These are phyloP conservation scores for Drosophila dives DNA, from an alignment of 2,888 invertebrate species.

Conservation along the genomic window DNA sequence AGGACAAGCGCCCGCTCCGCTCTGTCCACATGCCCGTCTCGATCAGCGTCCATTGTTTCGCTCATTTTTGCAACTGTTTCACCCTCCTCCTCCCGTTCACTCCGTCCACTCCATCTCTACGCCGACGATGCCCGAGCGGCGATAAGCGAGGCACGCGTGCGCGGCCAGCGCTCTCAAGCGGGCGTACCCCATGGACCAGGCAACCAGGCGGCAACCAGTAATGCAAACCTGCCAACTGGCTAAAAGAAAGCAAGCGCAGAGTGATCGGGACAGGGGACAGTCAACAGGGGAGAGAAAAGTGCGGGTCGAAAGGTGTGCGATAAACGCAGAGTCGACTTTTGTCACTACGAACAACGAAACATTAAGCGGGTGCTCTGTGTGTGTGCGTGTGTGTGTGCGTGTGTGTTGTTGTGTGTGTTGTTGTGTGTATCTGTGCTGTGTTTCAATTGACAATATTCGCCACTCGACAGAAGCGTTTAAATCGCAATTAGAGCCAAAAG, in stretches of 20 bases:
- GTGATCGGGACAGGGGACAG: neutral
- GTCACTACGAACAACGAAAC: conserved; percentile 43
- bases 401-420: neutral
- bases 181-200: conserved; percentile 38
- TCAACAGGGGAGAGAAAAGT: conserved; percentile 35
- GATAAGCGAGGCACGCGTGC: conserved; percentile 66
- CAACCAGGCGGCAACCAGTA: neutral
- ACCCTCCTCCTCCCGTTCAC: conserved; percentile 4
- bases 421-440: neutral
- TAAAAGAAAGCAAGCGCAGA: neutral
- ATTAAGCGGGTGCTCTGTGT: conserved; percentile 63
- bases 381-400: neutral
- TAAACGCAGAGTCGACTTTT: conserved; percentile 55
- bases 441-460: conserved; percentile 56
- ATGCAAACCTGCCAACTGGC: conserved; percentile 2
- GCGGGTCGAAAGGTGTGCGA: conserved; percentile 77
- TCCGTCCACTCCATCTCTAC: conserved; percentile 6
- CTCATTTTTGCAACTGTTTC: conserved; percentile 71
- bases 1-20: conserved; percentile 38
- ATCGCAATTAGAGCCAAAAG: conserved; percentile 66
- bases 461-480: conserved; percentile 67
- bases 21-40: conserved; percentile 14
- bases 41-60: conserved; percentile 29
- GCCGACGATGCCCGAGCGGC: conserved; percentile 18
- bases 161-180: conserved; percentile 56